Conservation (phyloP, 2,797 vertebrate genomes). For the Pangasius djambal region DNA sequence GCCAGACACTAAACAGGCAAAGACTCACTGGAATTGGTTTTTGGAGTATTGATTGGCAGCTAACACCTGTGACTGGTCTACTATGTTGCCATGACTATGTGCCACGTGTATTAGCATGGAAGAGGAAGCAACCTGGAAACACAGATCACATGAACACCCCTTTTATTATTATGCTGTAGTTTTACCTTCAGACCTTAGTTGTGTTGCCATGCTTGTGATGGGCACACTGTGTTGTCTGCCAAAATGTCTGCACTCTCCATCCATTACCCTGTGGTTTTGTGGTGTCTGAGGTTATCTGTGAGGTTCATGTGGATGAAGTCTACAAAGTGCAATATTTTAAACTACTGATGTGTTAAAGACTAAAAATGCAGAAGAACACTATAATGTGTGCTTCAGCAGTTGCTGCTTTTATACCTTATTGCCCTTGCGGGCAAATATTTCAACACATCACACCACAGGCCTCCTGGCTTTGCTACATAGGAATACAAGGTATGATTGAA, state of each 20-base stretch:
- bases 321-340: slow-evolving; percentile 80
- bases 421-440: slow-evolving; percentile 66
- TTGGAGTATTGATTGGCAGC: slow-evolving; percentile 12
- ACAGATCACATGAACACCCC: slow-evolving; percentile 14
- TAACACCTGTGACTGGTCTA: slow-evolving; percentile 8
- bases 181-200: slow-evolving; percentile 22
- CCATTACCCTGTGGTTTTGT: slow-evolving; percentile 51
- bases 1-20: slow-evolving; percentile 21
- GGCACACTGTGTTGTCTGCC: slow-evolving; percentile 32
- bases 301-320: slow-evolving; percentile 72
- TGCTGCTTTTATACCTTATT: slow-evolving; percentile 77
- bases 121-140: slow-evolving; percentile 8
- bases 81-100: slow-evolving; percentile 35
- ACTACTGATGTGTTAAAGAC: slow-evolving; percentile 65
- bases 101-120: slow-evolving; percentile 57
- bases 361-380: slow-evolving; percentile 50
- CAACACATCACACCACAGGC: slow-evolving; percentile 38
- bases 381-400: slow-evolving; percentile 54
- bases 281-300: slow-evolving; percentile 65
- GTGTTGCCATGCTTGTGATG: slow-evolving; percentile 36
- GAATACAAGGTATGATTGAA: slow-evolving; percentile 1
- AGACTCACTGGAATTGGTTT: slow-evolving; percentile 27
- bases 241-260: slow-evolving; percentile 35
- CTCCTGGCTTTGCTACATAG: not conserved
- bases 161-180: slow-evolving; percentile 20